Conservation (phyloP, 2,888 invertebrate species). For the Noctua janthina region DNA sequence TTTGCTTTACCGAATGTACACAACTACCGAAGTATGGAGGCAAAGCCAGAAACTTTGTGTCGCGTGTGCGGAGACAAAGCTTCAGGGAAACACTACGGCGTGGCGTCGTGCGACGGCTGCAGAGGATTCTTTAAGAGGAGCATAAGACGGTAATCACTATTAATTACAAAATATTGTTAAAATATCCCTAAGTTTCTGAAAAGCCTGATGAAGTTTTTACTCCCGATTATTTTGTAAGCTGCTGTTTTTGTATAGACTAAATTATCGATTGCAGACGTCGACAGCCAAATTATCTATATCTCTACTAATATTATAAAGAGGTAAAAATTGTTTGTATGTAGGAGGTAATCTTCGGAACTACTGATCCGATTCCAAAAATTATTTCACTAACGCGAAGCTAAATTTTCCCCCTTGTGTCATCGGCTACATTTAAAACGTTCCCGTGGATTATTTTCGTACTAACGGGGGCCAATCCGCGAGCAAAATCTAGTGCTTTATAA, state of each 20-base stretch:
- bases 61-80: slow-evolving; percentile 96
- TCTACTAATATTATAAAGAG: neutral
- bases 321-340: too few species aligned
- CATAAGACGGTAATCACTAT: slow-evolving; percentile 92
- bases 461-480: too few species aligned
- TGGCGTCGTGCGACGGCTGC: slow-evolving; percentile 95
- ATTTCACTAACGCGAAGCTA: too few species aligned
- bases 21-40: slow-evolving; percentile 68
- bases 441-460: too few species aligned
- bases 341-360: too few species aligned
- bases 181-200: neutral
- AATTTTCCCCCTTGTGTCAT: too few species aligned
- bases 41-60: slow-evolving; percentile 92
- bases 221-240: neutral
- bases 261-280: neutral
- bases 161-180: neutral
- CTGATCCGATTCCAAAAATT: too few species aligned
- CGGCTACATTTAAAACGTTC: too few species aligned
- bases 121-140: slow-evolving; percentile 98
- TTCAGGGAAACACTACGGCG: slow-evolving; percentile 97
- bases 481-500: too few species aligned
- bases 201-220: neutral
- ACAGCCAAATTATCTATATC: neutral
- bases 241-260: neutral
- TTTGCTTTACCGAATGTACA: slow-evolving; percentile 25